Percentiles rank a stretch among this genome's conserved stretches.
Evolutionary conservation across 30 jellyfish, hydroid and myxozoan species (phyloP).

Genomic region (Hydractinia echinata): DNA sequence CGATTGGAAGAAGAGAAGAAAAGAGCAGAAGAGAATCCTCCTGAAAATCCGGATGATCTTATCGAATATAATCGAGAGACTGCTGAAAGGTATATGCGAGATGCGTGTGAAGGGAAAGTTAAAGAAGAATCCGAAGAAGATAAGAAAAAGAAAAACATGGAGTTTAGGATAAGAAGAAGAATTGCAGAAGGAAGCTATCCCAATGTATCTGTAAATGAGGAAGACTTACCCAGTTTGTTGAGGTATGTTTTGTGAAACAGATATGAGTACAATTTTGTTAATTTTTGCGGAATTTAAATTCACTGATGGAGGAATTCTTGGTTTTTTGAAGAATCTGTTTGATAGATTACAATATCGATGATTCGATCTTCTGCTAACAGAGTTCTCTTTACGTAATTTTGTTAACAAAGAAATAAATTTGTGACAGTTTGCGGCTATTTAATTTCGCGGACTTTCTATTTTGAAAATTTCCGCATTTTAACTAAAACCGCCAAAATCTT

Average conservation of each 20-base stretch:
- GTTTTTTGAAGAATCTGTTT: no score
- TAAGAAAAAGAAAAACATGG: background rate
- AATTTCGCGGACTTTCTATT: no score
- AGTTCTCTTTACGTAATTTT: no score
- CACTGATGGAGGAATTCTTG: no score
- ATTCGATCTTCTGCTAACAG: no score
- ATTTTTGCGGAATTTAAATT: background rate
- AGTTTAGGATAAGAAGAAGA: background rate
- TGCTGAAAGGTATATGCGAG: background rate
- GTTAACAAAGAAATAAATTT: no score
- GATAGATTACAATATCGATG: no score
- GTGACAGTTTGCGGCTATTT: no score
- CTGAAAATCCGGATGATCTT: background rate
- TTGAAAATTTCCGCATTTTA: no score
- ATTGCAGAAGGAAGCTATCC: constrained; percentile 15
- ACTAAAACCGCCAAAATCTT: no score
- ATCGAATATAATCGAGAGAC: background rate
- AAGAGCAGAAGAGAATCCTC: background rate
- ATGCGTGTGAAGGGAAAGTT: background rate
- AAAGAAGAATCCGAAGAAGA: background rate
- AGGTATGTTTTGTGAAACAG: background rate
- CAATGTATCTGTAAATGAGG: background rate
- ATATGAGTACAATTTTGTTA: background rate
- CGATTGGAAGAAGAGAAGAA: background rate
- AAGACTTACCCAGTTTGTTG: background rate